phyloP scores from a whole-genome alignment of 2,797 vertebrate species.

The Channallabes apus region DNA sequence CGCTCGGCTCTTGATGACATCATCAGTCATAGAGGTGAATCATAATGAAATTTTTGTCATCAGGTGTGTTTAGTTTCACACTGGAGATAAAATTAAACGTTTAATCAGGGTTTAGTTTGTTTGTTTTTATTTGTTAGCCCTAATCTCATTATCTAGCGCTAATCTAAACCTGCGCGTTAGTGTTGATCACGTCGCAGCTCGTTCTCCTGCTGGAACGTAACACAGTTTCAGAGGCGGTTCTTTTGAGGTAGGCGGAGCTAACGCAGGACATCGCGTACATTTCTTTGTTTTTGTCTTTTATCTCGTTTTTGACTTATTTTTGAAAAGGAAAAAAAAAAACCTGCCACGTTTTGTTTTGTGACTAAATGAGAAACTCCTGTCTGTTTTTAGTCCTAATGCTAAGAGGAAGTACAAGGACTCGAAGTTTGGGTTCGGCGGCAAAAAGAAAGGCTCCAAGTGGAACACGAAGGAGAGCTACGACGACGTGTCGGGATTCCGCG shows the following conservation, averaged over 20 bases:
- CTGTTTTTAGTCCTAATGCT: constrained; percentile 77
- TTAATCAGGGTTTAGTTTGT: background rate
- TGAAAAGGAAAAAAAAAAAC: no score
- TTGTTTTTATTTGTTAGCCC: background rate
- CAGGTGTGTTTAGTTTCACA: background rate
- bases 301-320: background rate
- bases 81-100: background rate
- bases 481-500: constrained; percentile 86
- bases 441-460: constrained; percentile 92
- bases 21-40: background rate
- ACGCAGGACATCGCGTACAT: background rate
- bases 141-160: background rate
- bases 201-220: no score
- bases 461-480: constrained; percentile 93
- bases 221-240: background rate
- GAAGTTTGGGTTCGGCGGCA: constrained; percentile 95
- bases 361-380: background rate
- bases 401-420: constrained; percentile 93
- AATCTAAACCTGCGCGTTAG: background rate
- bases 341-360: background rate
- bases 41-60: background rate
- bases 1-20: background rate
- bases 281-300: background rate
- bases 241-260: background rate
- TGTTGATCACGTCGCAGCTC: background rate